Evolutionary conservation across 2,797 vertebrate genomes (phyloP).

Genomic region (Pyrocephalus nanus): DNA sequence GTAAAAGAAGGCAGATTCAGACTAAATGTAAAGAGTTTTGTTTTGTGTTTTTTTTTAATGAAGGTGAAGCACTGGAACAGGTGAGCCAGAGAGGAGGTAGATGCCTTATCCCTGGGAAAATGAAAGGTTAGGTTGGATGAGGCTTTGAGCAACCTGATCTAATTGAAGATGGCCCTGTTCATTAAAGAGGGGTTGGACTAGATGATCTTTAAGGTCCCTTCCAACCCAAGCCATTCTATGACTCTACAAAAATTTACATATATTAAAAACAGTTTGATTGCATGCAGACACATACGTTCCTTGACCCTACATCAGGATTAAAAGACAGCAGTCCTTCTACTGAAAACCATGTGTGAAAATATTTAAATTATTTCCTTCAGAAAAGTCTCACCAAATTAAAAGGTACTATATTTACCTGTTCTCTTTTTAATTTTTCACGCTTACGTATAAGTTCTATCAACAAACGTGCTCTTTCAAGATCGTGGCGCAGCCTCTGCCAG

Average conservation of each 20-base stretch:
- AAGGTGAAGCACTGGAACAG: not conserved
- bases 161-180: not conserved
- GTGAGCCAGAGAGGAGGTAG: not conserved
- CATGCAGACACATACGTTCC: fast-evolving
- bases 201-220: not conserved
- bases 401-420: slow-evolving; percentile 82
- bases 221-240: not conserved
- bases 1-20: not conserved
- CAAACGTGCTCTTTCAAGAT: slow-evolving; percentile 92
- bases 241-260: not conserved
- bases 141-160: not conserved
- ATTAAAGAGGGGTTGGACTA: not conserved
- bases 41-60: not conserved
- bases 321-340: not conserved
- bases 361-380: not conserved
- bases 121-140: fast-evolving
- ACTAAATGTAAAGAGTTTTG: not conserved
- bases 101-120: not conserved
- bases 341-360: not conserved
- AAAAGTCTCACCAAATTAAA: not conserved
- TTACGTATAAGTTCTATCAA: slow-evolving; percentile 96
- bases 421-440: slow-evolving; percentile 96
- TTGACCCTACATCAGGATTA: not conserved
- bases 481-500: slow-evolving; percentile 94
- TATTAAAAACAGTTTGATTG: not conserved